Conservation (phyloP, 1,140 invertebrate species). For the Heterodera carotae region DNA sequence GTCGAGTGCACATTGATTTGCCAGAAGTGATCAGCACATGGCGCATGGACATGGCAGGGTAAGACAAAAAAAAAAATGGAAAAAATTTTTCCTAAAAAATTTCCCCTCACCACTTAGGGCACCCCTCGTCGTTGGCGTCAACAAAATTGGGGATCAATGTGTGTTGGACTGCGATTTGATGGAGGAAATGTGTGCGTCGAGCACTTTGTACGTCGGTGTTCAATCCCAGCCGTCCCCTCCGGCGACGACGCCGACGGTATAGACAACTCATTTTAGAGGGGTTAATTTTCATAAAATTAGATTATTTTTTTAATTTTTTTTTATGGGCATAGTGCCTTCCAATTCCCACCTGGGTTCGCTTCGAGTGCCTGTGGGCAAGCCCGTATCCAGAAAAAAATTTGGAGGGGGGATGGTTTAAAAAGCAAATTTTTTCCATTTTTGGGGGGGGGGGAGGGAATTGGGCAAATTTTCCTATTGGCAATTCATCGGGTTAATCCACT, state of each 20-base stretch:
- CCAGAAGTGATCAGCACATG: conserved; percentile 40
- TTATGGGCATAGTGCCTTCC: too few species aligned
- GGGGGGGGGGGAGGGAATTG: too few species aligned
- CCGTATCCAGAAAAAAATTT: too few species aligned
- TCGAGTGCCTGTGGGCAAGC: too few species aligned
- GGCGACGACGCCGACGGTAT: not conserved
- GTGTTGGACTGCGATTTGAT: conserved; percentile 32
- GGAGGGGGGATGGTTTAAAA: too few species aligned
- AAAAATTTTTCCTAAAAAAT: conserved; percentile 27
- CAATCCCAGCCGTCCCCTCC: not conserved
- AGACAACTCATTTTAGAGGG: too few species aligned
- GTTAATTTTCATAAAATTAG: too few species aligned
- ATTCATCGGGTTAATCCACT: too few species aligned
- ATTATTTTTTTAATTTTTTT: not conserved
- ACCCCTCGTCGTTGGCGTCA: conserved; percentile 37
- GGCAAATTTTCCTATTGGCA: too few species aligned
- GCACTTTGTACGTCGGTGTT: conserved; percentile 40
- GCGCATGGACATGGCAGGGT: conserved; percentile 36
- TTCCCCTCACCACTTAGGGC: conserved; percentile 17
- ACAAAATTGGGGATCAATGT: conserved; percentile 32
- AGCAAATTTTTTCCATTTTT: too few species aligned
- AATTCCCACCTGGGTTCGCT: too few species aligned
- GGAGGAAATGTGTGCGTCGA: conserved; percentile 37
- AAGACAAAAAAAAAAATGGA: conserved; percentile 18
- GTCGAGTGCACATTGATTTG: conserved; percentile 42